phyloP scores from a whole-genome alignment of 1,140 invertebrate species.

The Rhynchophorus ferrugineus region DNA sequence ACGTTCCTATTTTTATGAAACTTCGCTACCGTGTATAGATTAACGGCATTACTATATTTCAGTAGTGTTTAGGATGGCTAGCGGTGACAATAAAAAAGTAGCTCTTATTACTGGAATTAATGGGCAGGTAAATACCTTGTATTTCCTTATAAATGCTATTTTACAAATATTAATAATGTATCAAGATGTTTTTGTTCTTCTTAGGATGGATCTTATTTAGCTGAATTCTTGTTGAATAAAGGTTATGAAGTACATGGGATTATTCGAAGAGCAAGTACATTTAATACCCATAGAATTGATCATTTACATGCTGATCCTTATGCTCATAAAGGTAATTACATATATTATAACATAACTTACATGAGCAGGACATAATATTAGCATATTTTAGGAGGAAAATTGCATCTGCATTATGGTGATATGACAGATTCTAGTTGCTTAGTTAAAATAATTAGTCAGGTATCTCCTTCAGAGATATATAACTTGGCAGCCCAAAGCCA shows the following conservation, averaged over 20 bases:
- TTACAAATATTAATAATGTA: slow-evolving; percentile 1
- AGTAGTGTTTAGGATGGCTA: slow-evolving; percentile 10
- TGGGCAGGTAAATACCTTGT: slow-evolving; percentile 21
- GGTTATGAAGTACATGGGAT: slow-evolving; percentile 96
- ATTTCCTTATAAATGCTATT: not conserved
- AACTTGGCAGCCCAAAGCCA: slow-evolving; percentile 99
- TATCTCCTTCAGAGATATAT: slow-evolving; percentile 92
- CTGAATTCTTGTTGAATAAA: slow-evolving; percentile 90
- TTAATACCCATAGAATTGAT: slow-evolving; percentile 93
- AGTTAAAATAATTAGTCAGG: slow-evolving; percentile 81
- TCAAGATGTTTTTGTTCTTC: slow-evolving; percentile 2
- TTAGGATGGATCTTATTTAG: slow-evolving; percentile 98
- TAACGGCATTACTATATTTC: too few relatives aligned
- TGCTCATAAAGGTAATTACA: slow-evolving; percentile 59
- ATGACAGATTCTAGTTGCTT: slow-evolving; percentile 97
- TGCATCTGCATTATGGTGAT: slow-evolving; percentile 98
- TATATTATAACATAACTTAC: not conserved
- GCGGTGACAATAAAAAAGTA: slow-evolving; percentile 20
- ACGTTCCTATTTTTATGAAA: too few relatives aligned
- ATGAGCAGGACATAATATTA: not conserved
- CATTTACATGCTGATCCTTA: slow-evolving; percentile 89
- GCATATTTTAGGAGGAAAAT: slow-evolving; percentile 49
- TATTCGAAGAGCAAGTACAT: slow-evolving; percentile 88
- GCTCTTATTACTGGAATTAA: slow-evolving; percentile 26
- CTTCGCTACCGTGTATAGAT: too few relatives aligned